phyloP scores from a whole-genome alignment of 2,113 vertebrate genomes.

The Cynoglossus semilaevis region DNA sequence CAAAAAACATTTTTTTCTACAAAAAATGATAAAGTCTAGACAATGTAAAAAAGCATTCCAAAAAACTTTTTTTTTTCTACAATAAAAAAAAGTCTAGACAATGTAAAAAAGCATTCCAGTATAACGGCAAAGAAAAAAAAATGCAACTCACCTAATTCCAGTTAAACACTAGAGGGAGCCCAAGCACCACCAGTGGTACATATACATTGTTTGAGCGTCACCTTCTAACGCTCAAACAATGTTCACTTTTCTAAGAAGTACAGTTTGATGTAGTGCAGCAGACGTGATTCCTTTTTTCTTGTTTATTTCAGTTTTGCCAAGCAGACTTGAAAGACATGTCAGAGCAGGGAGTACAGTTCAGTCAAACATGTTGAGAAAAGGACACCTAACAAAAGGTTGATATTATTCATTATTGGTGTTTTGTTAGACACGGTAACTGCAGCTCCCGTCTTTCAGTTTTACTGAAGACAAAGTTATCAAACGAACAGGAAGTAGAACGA shows the following conservation, averaged over 20 bases:
- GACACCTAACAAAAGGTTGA: conserved; percentile 32
- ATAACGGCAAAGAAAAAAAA: too few relatives aligned
- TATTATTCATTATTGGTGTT: conserved; percentile 9
- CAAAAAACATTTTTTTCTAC: too few relatives aligned
- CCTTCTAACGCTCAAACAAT: too few relatives aligned
- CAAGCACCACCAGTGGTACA: too few relatives aligned
- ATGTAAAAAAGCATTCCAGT: too few relatives aligned
- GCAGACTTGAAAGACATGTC: conserved; percentile 49
- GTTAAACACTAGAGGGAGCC: too few relatives aligned
- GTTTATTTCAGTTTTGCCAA: conserved; percentile 67
- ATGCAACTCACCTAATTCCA: background rate
- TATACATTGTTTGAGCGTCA: too few relatives aligned
- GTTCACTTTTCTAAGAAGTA: background rate
- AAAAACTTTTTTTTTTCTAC: too few relatives aligned
- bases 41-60: too few relatives aligned
- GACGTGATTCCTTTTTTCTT: conserved; percentile 23
- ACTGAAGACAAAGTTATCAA: conserved; percentile 1
- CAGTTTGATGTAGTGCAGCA: conserved; percentile 18
- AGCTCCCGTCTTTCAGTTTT: conserved; percentile 5
- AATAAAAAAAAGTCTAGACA: too few relatives aligned
- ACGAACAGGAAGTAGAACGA: conserved; percentile 24
- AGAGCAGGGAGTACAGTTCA: conserved; percentile 36
- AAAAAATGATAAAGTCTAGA: background rate
- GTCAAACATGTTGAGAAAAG: conserved; percentile 44
- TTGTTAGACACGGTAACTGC: background rate